Percentiles rank a stretch among this genome's conserved stretches.
These are phyloP conservation scores for Numida meleagris DNA, from an alignment of 2,113 vertebrate species.

Conservation along the genomic window DNA sequence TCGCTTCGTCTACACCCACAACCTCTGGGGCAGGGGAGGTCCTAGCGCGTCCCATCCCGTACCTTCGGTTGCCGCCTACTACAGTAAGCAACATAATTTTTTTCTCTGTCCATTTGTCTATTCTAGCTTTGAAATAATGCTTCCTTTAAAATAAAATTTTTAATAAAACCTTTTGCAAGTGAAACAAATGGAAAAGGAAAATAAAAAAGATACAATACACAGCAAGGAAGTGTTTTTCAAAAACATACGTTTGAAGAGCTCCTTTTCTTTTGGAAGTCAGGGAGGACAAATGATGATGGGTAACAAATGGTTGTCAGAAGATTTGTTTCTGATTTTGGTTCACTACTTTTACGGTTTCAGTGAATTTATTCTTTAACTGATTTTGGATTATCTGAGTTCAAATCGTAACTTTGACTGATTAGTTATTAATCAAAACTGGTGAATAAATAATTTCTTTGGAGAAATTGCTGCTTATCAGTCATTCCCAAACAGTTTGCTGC, in stretches of 20 bases:
- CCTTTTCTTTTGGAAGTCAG: not conserved
- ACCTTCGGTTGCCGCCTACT: no score
- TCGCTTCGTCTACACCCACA: no score
- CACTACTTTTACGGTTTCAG: not conserved
- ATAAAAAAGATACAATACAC: not conserved
- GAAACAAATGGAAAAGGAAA: not conserved
- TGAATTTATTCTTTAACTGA: constrained; percentile 10
- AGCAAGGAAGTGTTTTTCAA: not conserved
- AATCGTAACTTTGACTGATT: not conserved
- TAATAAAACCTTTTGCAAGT: not conserved
- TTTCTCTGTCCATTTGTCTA: constrained; percentile 2
- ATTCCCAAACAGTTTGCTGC: not conserved
- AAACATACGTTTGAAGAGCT: not conserved
- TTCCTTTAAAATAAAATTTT: constrained; percentile 19
- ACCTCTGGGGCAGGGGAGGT: no score
- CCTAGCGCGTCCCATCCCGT: no score
- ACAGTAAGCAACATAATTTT: not conserved
- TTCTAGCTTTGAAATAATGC: not conserved
- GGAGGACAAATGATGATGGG: not conserved
- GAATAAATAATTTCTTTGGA: not conserved
- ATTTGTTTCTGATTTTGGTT: not conserved
- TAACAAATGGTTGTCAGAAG: not conserved
- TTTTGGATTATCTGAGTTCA: constrained; percentile 17
- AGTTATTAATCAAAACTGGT: not conserved
- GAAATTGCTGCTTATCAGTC: not conserved